Conservation (phyloP, 2,797 vertebrate species). For the Bryconaethiops microstoma region DNA sequence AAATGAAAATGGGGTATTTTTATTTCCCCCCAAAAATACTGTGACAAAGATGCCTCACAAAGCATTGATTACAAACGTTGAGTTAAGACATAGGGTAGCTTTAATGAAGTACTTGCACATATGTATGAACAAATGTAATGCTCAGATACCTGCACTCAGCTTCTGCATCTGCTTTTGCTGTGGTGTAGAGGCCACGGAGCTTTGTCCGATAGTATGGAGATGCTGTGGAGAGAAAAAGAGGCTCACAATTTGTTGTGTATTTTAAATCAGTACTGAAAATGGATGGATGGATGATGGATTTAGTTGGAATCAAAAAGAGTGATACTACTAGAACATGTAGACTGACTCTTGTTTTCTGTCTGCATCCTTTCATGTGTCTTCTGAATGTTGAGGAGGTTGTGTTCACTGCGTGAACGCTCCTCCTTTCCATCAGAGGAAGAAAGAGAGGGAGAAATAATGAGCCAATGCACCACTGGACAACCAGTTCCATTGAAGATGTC, state of each 20-base stretch:
- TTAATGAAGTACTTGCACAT: neutral
- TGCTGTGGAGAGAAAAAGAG: constrained; percentile 66
- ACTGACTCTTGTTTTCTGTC: constrained; percentile 91
- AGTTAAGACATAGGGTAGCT: neutral
- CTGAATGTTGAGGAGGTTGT: constrained; percentile 94
- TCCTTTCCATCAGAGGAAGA: constrained; percentile 73
- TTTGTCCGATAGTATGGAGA: constrained; percentile 94
- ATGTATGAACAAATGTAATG: neutral
- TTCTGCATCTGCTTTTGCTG: constrained; percentile 90
- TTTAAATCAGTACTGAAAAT: neutral
- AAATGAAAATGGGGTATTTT: too few species aligned
- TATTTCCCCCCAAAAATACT: neutral
- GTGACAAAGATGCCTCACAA: neutral
- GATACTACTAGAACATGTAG: constrained; percentile 12
- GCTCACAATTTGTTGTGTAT: neutral
- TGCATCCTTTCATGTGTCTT: constrained; percentile 95
- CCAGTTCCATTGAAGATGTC: neutral
- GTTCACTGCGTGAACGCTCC: constrained; percentile 89
- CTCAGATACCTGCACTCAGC: constrained; percentile 86
- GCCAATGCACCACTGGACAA: neutral
- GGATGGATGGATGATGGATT: constrained; percentile 5
- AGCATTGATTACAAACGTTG: neutral
- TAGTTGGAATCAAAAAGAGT: neutral
- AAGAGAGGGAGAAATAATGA: neutral
- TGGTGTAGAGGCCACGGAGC: constrained; percentile 89